Evolutionary conservation across 53 echinoderm and acorn worm species (phyloP), one percentile per base, ranked within the genome.

Genomic region (Pentamera pediparva): DNA sequence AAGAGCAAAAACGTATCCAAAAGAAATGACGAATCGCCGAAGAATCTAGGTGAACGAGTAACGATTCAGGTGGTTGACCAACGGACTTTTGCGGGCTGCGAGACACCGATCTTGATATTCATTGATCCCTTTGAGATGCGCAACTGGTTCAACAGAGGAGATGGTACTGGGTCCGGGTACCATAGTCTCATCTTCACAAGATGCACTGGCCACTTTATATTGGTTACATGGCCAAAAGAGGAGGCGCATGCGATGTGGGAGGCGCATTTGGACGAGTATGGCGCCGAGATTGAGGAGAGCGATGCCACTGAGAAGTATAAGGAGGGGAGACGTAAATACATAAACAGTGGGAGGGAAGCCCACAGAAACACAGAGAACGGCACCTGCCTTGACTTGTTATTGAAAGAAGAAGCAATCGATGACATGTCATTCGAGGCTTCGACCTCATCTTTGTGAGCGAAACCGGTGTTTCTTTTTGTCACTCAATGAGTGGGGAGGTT

Each of bases 151-250:
- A 36, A 37, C 4, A 39, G 67, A 20, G 67, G 67, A 43, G 41
- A 67, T 27, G 67, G 67, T 38, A 67, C 21, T 27, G 67, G 67
- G 7, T 67, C 67, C 2, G 67, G 67, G 27, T 67, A 67, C 11
- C 67, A 67, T 45, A 67, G 67, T 21, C 67, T 67, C 11, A 67
- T 67, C 67, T 67, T 67, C n/a, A 67, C 67, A 3, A 25, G 67
- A 41, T 67, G 67, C 2, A 67, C 67, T 3, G 48, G 67, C 29
- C 67, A 67, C 5, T 67, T 67, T 43, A 67, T 29, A 13, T 41
- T 67, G 27, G 30, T 67, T 2, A 67, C 67, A 9, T 67, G 67
- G 67, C 48, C 67, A 41, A 29, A 67, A 28, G 43, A 47, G 7
- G 67, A 67, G 39, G 48, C 67, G 1, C 2, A 25, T 8, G 13